Percentiles rank a stretch among this genome's conserved stretches.
These are phyloP conservation scores for Drosophila pseudotakahashii DNA, from an alignment of 2,888 invertebrate genomes.

Conservation along the genomic window DNA sequence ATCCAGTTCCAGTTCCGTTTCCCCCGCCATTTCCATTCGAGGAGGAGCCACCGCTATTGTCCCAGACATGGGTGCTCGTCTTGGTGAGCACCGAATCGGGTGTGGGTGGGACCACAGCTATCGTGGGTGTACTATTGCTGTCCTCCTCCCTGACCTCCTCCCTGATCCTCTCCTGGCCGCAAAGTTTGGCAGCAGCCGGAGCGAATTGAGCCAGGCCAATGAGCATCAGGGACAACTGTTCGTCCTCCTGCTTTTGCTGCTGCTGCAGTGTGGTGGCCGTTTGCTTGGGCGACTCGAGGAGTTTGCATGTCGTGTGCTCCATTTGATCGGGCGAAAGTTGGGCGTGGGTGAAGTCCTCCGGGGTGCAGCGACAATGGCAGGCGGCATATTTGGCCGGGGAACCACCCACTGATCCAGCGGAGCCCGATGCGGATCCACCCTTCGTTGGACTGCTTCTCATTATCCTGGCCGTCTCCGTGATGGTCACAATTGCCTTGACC, in stretches of 20 bases:
- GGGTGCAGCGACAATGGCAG: slow-evolving; percentile 83
- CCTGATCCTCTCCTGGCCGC: slow-evolving; percentile 67
- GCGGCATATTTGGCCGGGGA: slow-evolving; percentile 64
- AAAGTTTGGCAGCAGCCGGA: slow-evolving; percentile 85
- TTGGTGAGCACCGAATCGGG: slow-evolving; percentile 86
- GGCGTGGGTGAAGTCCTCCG: slow-evolving; percentile 82
- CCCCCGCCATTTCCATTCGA: slow-evolving; percentile 19
- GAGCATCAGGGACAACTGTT: slow-evolving; percentile 88
- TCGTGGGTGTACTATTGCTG: slow-evolving; percentile 86
- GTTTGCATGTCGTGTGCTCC: slow-evolving; percentile 83
- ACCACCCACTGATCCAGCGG: slow-evolving; percentile 11
- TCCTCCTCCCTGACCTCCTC: slow-evolving; percentile 61
- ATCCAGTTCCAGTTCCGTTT: background rate
- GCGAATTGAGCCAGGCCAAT: slow-evolving; percentile 87
- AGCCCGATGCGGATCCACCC: slow-evolving; percentile 11
- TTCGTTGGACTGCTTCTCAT: slow-evolving; percentile 53
- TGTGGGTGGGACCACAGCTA: slow-evolving; percentile 90
- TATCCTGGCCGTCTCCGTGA: slow-evolving; percentile 76
- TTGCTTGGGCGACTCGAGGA: slow-evolving; percentile 82
- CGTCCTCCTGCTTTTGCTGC: slow-evolving; percentile 83
- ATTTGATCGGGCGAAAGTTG: slow-evolving; percentile 83
- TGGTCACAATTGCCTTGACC: slow-evolving; percentile 71
- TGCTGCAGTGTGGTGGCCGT: slow-evolving; percentile 34
- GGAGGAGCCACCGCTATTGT: slow-evolving; percentile 67
- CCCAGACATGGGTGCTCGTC: slow-evolving; percentile 83